Evolutionary conservation across 2,888 invertebrate species (phyloP).

Genomic region (Priocnemis perturbator): DNA sequence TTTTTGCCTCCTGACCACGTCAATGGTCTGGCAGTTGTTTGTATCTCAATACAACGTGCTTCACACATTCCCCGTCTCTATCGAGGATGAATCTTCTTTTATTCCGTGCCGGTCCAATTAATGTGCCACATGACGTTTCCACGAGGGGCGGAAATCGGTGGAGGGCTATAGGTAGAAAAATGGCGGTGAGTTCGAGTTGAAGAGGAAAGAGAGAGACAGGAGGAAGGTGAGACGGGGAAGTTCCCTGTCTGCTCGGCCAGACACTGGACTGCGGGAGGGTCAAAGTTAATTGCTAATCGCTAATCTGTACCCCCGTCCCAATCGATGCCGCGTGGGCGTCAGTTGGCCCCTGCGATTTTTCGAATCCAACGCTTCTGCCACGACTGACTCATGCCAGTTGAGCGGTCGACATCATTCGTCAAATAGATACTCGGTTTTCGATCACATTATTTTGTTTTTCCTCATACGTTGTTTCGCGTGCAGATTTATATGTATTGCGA

Average conservation of each 20-base stretch:
- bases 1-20: background rate
- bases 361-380: slow-evolving; percentile 32
- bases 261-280: slow-evolving; percentile 52
- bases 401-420: too few species aligned
- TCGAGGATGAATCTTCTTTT: slow-evolving; percentile 65
- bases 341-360: slow-evolving; percentile 53
- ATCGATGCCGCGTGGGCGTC: slow-evolving; percentile 37
- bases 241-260: slow-evolving; percentile 38
- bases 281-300: slow-evolving; percentile 67
- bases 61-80: slow-evolving; percentile 49
- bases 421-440: too few species aligned
- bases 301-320: slow-evolving; percentile 38
- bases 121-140: slow-evolving; percentile 73
- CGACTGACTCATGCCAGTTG: slow-evolving; percentile 18
- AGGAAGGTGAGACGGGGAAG: slow-evolving; percentile 1
- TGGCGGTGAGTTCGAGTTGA: slow-evolving; percentile 7
- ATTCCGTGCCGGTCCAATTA: slow-evolving; percentile 68
- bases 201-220: background rate
- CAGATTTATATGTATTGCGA: too few species aligned
- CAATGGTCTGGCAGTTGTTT: slow-evolving; percentile 24
- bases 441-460: too few species aligned
- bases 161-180: slow-evolving; percentile 38
- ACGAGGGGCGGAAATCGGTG: slow-evolving; percentile 64
- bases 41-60: slow-evolving; percentile 36
- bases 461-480: too few species aligned